Conservation (phyloP, 2,113 vertebrate genomes). For the Laterallus jamaicensis region DNA sequence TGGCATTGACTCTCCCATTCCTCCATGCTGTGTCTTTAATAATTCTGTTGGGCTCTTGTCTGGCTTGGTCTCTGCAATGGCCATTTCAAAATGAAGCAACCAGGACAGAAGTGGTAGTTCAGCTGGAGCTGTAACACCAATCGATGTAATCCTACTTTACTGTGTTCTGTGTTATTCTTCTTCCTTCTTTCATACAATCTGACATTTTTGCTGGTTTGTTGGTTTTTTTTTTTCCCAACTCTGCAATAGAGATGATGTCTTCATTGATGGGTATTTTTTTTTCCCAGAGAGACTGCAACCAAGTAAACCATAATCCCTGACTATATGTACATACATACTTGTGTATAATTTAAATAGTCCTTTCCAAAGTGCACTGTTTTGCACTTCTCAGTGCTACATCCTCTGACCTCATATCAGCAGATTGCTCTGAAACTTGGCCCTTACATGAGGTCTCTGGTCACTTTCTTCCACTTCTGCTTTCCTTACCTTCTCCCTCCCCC, state of each 20-base stretch:
- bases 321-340: neutral
- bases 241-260: neutral
- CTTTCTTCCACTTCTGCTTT: neutral
- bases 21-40: neutral
- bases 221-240: neutral
- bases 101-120: neutral
- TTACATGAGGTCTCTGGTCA: neutral
- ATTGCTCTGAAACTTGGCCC: neutral
- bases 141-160: neutral
- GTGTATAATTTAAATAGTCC: neutral
- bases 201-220: neutral
- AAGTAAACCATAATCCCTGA: neutral
- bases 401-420: neutral
- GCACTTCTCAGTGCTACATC: neutral
- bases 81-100: conserved; percentile 11
- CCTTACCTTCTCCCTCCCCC: neutral
- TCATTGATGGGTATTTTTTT: neutral
- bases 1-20: neutral
- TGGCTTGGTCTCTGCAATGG: neutral
- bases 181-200: too few relatives aligned
- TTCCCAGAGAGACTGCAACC: neutral
- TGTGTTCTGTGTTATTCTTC: neutral
- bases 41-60: neutral
- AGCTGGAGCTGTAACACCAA: neutral
- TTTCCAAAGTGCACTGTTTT: neutral